phyloP scores from a whole-genome alignment of 2,888 invertebrate species.

The Clitarchus hookeri region DNA sequence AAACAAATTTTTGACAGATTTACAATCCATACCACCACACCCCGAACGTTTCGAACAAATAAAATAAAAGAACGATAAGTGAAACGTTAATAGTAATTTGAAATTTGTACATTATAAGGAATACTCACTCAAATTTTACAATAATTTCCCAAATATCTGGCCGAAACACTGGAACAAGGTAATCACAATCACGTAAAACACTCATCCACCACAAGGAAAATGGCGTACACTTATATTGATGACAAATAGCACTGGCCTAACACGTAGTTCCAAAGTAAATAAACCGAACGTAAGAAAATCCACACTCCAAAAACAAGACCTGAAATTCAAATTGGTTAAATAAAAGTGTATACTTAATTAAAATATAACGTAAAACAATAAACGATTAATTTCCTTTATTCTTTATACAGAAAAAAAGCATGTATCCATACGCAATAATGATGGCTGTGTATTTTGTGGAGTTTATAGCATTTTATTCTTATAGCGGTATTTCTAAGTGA shows the following conservation, averaged over 20 bases:
- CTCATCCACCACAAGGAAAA: background rate
- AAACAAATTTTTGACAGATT: background rate
- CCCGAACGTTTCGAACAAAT: background rate
- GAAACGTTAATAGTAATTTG: background rate
- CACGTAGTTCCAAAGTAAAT: background rate
- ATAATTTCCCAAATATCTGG: background rate
- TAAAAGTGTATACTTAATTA: too few relatives aligned
- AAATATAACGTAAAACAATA: too few relatives aligned
- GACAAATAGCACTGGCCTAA: background rate
- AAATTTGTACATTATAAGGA: background rate
- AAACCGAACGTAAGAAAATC: too few relatives aligned
- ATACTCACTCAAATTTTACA: background rate
- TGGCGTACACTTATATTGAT: background rate
- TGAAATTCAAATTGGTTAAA: too few relatives aligned
- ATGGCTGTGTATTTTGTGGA: too few relatives aligned
- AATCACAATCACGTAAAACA: background rate
- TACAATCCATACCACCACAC: background rate
- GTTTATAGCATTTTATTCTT: too few relatives aligned
- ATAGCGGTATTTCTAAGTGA: too few relatives aligned
- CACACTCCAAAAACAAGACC: too few relatives aligned
- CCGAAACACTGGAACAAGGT: conserved; percentile 1
- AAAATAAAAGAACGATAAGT: too few relatives aligned
- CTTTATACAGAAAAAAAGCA: too few relatives aligned
- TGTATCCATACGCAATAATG: too few relatives aligned
- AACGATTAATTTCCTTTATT: too few relatives aligned